phyloP scores from a whole-genome alignment of 2,888 invertebrate genomes.

The Diaphora mendica region DNA sequence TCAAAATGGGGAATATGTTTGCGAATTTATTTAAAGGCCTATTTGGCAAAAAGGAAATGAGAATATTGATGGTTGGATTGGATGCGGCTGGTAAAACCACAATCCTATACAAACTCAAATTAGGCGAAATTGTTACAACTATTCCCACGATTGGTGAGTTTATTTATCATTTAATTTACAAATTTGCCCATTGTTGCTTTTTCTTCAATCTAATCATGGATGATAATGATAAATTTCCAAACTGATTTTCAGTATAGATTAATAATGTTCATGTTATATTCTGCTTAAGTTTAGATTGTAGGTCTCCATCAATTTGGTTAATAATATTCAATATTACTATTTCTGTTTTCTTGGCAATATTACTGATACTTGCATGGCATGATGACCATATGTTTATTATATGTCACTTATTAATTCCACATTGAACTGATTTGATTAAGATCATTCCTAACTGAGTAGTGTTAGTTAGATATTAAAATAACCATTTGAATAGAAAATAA shows the following conservation, averaged over 20 bases:
- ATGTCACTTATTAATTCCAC: neutral
- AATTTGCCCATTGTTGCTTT: neutral
- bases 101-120: slow-evolving; percentile 99
- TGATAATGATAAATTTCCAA: neutral
- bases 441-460: neutral
- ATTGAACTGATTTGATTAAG: neutral
- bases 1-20: slow-evolving; percentile 98
- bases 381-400: slow-evolving; percentile 6
- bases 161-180: slow-evolving; percentile 8
- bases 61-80: slow-evolving; percentile 99
- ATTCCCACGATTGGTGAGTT: slow-evolving; percentile 99
- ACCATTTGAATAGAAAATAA: neutral
- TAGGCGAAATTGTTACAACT: slow-evolving; percentile 99
- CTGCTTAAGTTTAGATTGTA: neutral
- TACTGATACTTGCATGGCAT: neutral
- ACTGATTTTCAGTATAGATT: neutral
- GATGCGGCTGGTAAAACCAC: slow-evolving; percentile 99
- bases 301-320: neutral
- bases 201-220: neutral
- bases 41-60: slow-evolving; percentile 99
- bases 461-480: neutral
- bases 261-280: neutral
- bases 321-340: neutral
- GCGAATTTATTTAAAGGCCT: slow-evolving; percentile 99
- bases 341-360: neutral